These are phyloP conservation scores for Pimephales promelas DNA, from an alignment of 2,113 vertebrate genomes.

Conservation along the genomic window DNA sequence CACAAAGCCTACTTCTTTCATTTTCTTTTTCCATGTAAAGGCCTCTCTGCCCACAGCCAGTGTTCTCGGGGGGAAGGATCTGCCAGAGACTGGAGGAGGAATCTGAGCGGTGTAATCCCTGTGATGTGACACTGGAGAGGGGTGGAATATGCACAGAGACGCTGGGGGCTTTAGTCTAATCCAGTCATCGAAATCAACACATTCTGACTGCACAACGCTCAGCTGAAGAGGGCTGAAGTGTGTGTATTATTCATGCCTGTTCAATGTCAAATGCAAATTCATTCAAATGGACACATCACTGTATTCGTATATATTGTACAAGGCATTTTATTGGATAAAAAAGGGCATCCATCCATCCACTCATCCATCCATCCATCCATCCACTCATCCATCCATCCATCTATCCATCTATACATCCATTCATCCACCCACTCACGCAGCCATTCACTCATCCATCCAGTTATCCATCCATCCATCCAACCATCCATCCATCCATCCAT, in stretches of 20 bases:
- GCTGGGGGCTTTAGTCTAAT: conserved; percentile 38
- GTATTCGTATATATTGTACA: no score
- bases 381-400: no score
- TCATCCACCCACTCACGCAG: no score
- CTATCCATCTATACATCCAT: no score
- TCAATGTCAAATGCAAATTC: conserved; percentile 12
- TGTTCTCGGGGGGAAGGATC: conserved; percentile 19
- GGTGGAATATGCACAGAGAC: conserved; percentile 31
- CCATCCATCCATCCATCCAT: no score
- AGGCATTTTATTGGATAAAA: no score
- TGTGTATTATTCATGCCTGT: conserved; percentile 3
- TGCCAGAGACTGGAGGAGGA: conserved; percentile 36
- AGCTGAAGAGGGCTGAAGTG: neutral
- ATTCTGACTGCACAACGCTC: conserved; percentile 26
- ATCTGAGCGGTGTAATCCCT: conserved; percentile 36
- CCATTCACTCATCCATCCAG: no score
- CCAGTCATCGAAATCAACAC: conserved; percentile 35
- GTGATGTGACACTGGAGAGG: conserved; percentile 40
- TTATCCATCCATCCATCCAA: no score
- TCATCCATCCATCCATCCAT: no score
- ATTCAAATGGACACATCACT: no score
- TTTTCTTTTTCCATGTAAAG: conserved; percentile 31
- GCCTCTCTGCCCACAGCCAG: conserved; percentile 31
- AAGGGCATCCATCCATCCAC: no score
- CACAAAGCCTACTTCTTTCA: conserved; percentile 13